Evolutionary conservation across 1,140 invertebrate genomes (phyloP).

Genomic region (Brachionus calyciflorus): DNA sequence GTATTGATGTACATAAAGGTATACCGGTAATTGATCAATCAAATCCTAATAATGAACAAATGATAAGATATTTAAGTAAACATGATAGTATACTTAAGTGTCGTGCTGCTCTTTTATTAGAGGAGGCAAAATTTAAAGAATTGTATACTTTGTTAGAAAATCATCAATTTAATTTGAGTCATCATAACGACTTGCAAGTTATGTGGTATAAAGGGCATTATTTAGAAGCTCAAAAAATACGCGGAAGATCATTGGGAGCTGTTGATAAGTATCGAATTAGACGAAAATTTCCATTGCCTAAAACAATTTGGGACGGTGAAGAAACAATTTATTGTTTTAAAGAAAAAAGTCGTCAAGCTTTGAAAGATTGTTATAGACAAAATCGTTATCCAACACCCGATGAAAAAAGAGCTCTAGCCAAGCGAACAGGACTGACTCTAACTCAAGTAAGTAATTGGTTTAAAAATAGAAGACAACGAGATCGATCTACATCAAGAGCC

Average conservation of each 20-base stretch:
- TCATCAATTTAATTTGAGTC: conserved; percentile 90
- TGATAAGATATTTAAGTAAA: not conserved
- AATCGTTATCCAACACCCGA: conserved; percentile 89
- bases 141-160: conserved; percentile 90
- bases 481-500: conserved; percentile 72
- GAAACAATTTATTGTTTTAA: conserved; percentile 96
- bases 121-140: conserved; percentile 74
- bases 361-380: conserved; percentile 78
- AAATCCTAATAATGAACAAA: not conserved
- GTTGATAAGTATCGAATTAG: conserved; percentile 91
- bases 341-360: conserved; percentile 73
- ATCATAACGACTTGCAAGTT: conserved; percentile 90
- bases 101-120: conserved; percentile 92
- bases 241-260: conserved; percentile 85
- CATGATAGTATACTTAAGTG: conserved; percentile 91
- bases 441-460: conserved; percentile 98
- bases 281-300: conserved; percentile 89
- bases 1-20: not conserved
- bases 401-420: conserved; percentile 90
- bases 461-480: conserved; percentile 82
- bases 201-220: conserved; percentile 70
- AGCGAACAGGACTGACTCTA: conserved; percentile 91
- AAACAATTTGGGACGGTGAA: conserved; percentile 98
- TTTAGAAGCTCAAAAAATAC: conserved; percentile 88
- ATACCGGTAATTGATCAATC: not conserved